phyloP scores from a whole-genome alignment of 1,140 invertebrate species.

The Trinorchestia longiramus region DNA sequence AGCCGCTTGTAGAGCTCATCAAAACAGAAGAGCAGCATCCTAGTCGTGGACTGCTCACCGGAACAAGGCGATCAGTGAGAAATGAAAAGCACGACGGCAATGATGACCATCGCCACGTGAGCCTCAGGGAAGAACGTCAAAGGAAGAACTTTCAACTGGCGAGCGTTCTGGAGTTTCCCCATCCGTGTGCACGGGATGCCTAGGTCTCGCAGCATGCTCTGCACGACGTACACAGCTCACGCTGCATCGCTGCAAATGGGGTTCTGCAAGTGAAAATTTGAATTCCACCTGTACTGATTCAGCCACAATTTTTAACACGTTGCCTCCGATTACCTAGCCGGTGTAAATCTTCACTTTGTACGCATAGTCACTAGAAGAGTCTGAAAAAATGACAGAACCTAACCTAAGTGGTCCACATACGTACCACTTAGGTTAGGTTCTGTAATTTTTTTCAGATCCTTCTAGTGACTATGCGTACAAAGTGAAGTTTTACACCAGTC shows the following conservation, averaged over 20 bases:
- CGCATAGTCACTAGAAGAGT: no score
- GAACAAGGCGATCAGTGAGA: background rate
- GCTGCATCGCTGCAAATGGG: background rate
- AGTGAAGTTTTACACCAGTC: no score
- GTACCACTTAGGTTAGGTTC: no score
- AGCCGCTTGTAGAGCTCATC: no score
- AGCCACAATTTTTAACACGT: background rate
- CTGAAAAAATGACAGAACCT: no score
- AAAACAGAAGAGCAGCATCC: no score
- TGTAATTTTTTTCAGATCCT: no score
- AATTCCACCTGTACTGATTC: background rate
- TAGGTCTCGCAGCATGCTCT: background rate
- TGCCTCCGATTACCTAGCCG: no score
- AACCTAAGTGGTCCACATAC: no score
- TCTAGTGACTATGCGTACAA: no score
- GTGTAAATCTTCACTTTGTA: no score
- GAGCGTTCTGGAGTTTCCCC: slow-evolving; percentile 59
- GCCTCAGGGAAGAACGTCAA: slow-evolving; percentile 63
- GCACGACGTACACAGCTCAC: slow-evolving; percentile 16
- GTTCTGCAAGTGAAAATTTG: background rate
- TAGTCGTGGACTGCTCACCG: background rate
- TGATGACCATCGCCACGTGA: slow-evolving; percentile 50
- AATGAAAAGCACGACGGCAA: background rate
- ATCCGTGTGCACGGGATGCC: background rate
- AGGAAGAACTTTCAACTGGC: slow-evolving; percentile 65